A percentile compares a stretch with the other conserved stretches of the same genome.
Evolutionary conservation across 2,888 invertebrate genomes (phyloP).

Genomic region (Cerceris ruficornis): DNA sequence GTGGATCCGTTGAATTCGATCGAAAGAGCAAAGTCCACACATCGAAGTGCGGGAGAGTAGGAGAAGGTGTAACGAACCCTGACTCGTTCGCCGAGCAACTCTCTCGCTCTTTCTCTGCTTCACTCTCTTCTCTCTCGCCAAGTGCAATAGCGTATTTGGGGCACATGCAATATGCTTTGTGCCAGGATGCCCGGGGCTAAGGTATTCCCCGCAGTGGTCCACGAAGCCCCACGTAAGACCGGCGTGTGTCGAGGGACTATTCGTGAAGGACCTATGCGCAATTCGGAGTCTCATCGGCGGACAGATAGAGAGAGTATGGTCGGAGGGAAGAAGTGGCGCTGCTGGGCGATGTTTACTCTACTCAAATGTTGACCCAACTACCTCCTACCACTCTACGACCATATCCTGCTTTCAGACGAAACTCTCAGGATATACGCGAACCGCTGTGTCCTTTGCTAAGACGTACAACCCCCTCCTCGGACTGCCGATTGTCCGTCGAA

Average conservation of each 20-base stretch:
- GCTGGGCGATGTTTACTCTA: conserved; percentile 68
- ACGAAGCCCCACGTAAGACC: conserved; percentile 52
- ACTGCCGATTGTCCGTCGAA: conserved; percentile 3
- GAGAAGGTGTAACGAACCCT: conserved; percentile 51
- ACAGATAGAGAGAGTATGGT: conserved; percentile 15
- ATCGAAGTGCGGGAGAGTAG: conserved; percentile 41
- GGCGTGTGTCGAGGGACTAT: conserved; percentile 49
- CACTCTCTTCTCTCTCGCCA: background rate
- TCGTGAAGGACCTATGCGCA: conserved; percentile 60
- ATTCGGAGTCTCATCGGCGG: conserved; percentile 52
- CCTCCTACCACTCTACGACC: conserved; percentile 66
- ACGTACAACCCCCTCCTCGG: background rate
- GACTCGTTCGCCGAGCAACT: conserved; percentile 7
- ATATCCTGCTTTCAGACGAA: conserved; percentile 72
- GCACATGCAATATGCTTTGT: conserved; percentile 71
- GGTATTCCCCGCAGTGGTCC: conserved; percentile 53
- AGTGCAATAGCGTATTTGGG: conserved; percentile 49
- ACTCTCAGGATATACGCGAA: conserved; percentile 51
- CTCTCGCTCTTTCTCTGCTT: background rate
- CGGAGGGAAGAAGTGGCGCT: background rate
- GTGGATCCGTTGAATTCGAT: conserved; percentile 52
- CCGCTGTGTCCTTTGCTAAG: conserved; percentile 12
- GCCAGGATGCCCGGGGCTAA: conserved; percentile 50
- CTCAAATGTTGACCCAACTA: conserved; percentile 78
- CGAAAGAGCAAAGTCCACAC: conserved; percentile 54